phyloP scores from a whole-genome alignment of 2,113 vertebrate genomes.

The Vulpes ferrilata region DNA sequence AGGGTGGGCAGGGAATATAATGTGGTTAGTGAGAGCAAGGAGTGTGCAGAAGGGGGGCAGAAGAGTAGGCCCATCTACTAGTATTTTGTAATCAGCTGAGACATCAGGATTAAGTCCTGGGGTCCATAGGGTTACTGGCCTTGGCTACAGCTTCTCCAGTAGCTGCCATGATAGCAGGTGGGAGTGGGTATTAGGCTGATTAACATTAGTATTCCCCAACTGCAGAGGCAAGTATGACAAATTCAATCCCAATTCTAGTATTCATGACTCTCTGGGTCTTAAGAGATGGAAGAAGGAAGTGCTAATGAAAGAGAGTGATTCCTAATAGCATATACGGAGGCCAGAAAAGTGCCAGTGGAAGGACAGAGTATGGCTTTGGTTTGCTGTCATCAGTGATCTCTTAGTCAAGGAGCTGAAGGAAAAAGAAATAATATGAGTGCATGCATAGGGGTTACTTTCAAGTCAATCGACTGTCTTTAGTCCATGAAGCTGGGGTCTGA shows the following conservation, averaged over 20 bases:
- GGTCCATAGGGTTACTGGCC: neutral
- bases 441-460: neutral
- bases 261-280: constrained; percentile 2
- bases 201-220: neutral
- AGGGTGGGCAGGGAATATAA: neutral
- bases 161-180: neutral
- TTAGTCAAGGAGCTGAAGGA: neutral
- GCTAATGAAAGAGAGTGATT: neutral
- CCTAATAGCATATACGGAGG: neutral
- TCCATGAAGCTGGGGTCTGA: neutral
- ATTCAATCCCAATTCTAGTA: neutral
- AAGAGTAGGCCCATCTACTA: neutral
- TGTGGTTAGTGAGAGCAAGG: neutral
- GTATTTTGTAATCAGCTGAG: neutral
- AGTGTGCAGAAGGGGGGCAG: neutral
- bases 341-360: neutral
- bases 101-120: neutral
- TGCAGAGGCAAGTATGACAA: neutral
- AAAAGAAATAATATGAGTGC: neutral
- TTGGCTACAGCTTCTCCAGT: neutral
- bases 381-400: neutral
- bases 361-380: neutral
- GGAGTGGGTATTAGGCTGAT: neutral
- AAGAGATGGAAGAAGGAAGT: neutral
- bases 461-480: neutral